A percentile compares a stretch with the other conserved stretches of the same genome.
Conservation (phyloP, 2,888 invertebrate species). For the Buathra laborator region DNA sequence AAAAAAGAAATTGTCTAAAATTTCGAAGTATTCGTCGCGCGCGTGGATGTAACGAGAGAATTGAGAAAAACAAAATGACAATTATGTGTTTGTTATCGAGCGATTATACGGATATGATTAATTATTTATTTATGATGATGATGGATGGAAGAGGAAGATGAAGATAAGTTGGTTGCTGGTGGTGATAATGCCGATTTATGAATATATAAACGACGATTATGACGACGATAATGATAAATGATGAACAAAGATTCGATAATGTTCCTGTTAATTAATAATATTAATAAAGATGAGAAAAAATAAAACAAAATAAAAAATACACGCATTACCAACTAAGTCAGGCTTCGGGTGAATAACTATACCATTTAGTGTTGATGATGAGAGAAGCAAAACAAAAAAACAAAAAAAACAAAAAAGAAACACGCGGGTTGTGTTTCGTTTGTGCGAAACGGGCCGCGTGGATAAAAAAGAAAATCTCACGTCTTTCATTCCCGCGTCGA, state of each 20-base stretch:
- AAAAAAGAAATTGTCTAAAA: slow-evolving; percentile 14
- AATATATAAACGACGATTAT: slow-evolving; percentile 73
- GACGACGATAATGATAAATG: slow-evolving; percentile 72
- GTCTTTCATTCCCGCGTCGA: slow-evolving; percentile 10
- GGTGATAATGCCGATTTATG: slow-evolving; percentile 73
- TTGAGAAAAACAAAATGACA: slow-evolving; percentile 72
- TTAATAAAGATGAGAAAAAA: slow-evolving; percentile 79
- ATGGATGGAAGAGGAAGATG: slow-evolving; percentile 66
- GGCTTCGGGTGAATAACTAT: slow-evolving; percentile 73
- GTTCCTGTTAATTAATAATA: slow-evolving; percentile 84
- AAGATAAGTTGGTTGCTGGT: slow-evolving; percentile 69
- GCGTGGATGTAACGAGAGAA: slow-evolving; percentile 65
- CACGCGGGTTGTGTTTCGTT: background rate
- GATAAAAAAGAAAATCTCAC: background rate
- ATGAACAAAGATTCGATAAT: slow-evolving; percentile 84
- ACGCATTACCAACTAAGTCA: slow-evolving; percentile 81
- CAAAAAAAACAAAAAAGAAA: background rate
- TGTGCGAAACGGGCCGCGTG: background rate
- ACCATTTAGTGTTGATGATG: slow-evolving; percentile 13
- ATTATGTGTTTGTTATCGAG: slow-evolving; percentile 80
- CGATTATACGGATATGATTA: slow-evolving; percentile 77
- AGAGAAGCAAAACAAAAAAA: background rate
- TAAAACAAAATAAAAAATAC: slow-evolving; percentile 30
- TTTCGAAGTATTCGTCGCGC: slow-evolving; percentile 49
- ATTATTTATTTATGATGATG: slow-evolving; percentile 83